Evolutionary conservation across 1,140 invertebrate species (phyloP).

Genomic region (Eumaeus atala): DNA sequence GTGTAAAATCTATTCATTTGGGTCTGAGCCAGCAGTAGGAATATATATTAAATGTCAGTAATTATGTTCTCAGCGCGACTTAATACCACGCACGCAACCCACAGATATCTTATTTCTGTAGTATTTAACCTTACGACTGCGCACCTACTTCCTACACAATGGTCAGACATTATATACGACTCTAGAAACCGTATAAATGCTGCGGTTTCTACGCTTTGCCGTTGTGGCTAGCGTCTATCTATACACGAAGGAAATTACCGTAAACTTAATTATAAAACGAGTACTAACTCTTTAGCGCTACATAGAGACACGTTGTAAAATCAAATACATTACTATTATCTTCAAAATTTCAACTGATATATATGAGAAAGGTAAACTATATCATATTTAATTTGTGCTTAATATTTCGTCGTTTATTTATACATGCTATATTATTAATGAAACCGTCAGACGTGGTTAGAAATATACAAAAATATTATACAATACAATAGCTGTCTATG

Average conservation of each 20-base stretch:
- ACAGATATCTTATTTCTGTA: constrained; percentile 71
- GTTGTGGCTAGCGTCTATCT: constrained; percentile 32
- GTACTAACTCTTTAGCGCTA: constrained; percentile 12
- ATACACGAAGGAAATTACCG: constrained; percentile 37
- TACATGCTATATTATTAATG: too few relatives aligned
- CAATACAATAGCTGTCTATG: not conserved
- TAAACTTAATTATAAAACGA: constrained; percentile 31
- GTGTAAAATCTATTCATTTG: constrained; percentile 6
- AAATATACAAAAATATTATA: not conserved
- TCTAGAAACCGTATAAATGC: constrained; percentile 61
- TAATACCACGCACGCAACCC: constrained; percentile 36
- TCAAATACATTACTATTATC: not conserved
- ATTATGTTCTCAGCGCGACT: constrained; percentile 28
- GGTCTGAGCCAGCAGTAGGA: not conserved
- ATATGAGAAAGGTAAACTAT: not conserved
- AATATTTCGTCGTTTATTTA: not conserved
- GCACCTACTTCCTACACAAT: constrained; percentile 63
- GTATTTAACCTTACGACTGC: constrained; percentile 71
- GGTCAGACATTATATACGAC: constrained; percentile 55
- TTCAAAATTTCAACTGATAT: not conserved
- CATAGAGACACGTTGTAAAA: not conserved
- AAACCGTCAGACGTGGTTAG: too few relatives aligned
- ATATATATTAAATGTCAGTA: constrained; percentile 13
- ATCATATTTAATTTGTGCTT: too few relatives aligned
- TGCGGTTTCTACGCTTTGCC: constrained; percentile 65